phyloP scores from a whole-genome alignment of 2,888 invertebrate genomes.

The Silvanus unidentatus region DNA sequence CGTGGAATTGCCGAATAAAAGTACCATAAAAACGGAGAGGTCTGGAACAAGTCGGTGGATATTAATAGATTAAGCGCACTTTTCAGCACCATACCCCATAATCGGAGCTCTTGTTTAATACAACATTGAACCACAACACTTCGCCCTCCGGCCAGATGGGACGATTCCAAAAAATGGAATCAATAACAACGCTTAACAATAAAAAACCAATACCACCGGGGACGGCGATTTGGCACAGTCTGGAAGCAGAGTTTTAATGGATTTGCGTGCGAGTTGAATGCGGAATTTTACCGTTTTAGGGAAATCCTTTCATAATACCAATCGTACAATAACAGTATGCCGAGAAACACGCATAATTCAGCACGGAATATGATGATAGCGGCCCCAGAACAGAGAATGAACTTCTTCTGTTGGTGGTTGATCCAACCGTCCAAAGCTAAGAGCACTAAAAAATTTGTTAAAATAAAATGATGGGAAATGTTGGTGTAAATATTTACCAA shows the following conservation, averaged over 20 bases:
- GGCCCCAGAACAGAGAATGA: conserved; percentile 79
- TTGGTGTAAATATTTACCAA: conserved; percentile 60
- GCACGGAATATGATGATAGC: conserved; percentile 85
- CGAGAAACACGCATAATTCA: conserved; percentile 82
- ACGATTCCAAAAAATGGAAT: conserved; percentile 90
- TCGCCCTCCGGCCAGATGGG: conserved; percentile 95
- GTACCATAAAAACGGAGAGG: conserved; percentile 95
- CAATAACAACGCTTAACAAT: conserved; percentile 69
- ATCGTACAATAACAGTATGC: conserved; percentile 77
- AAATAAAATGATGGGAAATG: too few relatives aligned
- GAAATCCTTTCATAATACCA: conserved; percentile 65
- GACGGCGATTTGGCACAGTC: conserved; percentile 64
- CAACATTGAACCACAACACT: conserved; percentile 92
- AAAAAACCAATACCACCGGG: conserved; percentile 66
- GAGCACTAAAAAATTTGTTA: conserved; percentile 69
- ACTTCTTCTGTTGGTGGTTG: conserved; percentile 64
- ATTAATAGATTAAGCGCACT: neutral
- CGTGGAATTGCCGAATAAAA: conserved; percentile 96
- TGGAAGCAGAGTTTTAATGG: conserved; percentile 41
- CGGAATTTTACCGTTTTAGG: conserved; percentile 55
- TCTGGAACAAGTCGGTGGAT: conserved; percentile 49
- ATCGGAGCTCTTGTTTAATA: conserved; percentile 88
- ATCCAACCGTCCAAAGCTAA: conserved; percentile 83
- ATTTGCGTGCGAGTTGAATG: neutral
- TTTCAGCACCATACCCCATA: conserved; percentile 79